Conservation (phyloP, 2,888 invertebrate genomes). For the Apamea sordens region DNA sequence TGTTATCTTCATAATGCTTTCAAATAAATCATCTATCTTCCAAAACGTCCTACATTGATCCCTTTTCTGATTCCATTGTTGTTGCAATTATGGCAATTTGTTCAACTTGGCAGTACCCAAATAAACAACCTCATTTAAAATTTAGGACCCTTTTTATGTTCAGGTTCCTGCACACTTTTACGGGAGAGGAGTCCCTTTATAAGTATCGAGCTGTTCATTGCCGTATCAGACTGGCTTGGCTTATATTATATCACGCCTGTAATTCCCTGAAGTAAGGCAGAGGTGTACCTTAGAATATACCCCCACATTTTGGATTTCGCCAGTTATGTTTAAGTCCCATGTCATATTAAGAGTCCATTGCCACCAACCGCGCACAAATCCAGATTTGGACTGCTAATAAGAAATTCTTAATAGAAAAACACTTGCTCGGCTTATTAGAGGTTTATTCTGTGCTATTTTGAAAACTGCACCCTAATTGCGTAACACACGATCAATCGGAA, state of each 20-base stretch:
- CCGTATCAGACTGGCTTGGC: background rate
- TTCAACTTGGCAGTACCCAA: too few relatives aligned
- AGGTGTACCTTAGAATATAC: too few relatives aligned
- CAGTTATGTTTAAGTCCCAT: too few relatives aligned
- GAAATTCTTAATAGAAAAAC: background rate
- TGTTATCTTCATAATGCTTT: background rate
- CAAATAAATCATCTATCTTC: background rate
- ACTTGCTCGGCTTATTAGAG: background rate
- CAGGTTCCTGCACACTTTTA: background rate
- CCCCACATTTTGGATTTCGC: too few relatives aligned
- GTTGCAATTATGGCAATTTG: background rate
- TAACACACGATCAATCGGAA: too few relatives aligned
- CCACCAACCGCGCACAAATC: background rate
- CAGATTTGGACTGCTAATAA: background rate
- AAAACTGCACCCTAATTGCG: too few relatives aligned
- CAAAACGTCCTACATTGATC: too few relatives aligned
- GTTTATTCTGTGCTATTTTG: background rate
- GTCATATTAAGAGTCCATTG: too few relatives aligned
- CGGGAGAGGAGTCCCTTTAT: background rate
- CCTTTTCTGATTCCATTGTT: background rate
- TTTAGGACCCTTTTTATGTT: background rate
- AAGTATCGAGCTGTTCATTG: background rate
- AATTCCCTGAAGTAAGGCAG: background rate
- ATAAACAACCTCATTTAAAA: background rate
- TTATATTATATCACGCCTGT: background rate